A percentile compares a stretch with the other conserved stretches of the same genome.
Evolutionary conservation across 2,888 invertebrate genomes (phyloP).

Genomic region (Heteropelma amictum): DNA sequence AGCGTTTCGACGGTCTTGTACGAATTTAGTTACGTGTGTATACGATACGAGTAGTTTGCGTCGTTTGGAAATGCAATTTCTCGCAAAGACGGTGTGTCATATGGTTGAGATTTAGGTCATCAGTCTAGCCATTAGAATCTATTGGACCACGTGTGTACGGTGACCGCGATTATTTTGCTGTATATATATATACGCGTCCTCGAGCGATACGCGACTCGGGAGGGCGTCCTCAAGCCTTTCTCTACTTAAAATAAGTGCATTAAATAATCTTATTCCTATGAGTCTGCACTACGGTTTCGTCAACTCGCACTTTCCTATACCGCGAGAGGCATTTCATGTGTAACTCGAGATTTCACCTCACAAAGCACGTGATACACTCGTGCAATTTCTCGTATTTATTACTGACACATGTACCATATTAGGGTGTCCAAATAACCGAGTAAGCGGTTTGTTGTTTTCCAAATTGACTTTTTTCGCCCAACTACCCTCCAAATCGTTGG

Average conservation of each 20-base stretch:
- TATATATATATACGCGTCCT: too few species aligned
- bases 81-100: background rate
- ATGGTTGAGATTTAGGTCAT: slow-evolving; percentile 34
- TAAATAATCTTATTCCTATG: slow-evolving; percentile 26
- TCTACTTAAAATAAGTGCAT: slow-evolving; percentile 25
- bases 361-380: slow-evolving; percentile 24
- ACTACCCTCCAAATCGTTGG: too few species aligned
- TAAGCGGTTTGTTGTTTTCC: too few species aligned
- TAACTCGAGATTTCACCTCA: slow-evolving; percentile 31
- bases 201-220: background rate
- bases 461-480: too few species aligned
- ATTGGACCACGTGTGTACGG: slow-evolving; percentile 8
- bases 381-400: background rate
- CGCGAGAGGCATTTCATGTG: background rate
- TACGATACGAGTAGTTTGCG: too few species aligned
- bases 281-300: slow-evolving; percentile 34
- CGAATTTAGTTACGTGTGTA: too few species aligned
- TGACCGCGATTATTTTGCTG: slow-evolving; percentile 20
- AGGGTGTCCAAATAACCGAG: background rate
- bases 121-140: slow-evolving; percentile 14
- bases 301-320: slow-evolving; percentile 46
- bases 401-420: too few species aligned
- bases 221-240: slow-evolving; percentile 36
- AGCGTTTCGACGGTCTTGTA: too few species aligned
- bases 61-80: slow-evolving; percentile 3